phyloP scores from a whole-genome alignment of 2,888 invertebrate genomes.

The Therioaphis trifolii region DNA sequence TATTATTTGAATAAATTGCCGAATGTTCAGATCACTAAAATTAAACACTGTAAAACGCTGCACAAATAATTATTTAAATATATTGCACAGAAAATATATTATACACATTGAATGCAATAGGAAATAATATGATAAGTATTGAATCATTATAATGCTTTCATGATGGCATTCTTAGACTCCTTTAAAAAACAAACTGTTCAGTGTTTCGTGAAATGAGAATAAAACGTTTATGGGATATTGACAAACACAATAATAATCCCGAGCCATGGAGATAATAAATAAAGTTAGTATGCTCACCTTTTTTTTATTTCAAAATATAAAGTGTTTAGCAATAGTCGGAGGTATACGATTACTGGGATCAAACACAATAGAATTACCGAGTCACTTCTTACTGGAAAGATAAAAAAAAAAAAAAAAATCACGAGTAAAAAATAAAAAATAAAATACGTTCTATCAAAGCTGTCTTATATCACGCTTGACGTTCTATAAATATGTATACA shows the following conservation, averaged over 20 bases:
- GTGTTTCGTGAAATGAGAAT: not conserved
- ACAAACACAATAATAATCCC: not conserved
- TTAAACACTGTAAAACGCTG: no score
- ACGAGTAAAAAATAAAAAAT: not conserved
- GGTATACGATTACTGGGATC: not conserved
- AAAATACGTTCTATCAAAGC: not conserved
- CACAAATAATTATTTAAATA: no score
- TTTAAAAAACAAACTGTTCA: no score
- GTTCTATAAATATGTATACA: not conserved
- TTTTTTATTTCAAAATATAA: not conserved
- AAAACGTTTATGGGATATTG: not conserved
- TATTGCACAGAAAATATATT: no score
- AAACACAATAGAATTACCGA: not conserved
- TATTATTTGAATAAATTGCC: no score
- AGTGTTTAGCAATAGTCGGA: not conserved
- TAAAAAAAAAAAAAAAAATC: not conserved
- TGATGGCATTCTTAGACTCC: no score
- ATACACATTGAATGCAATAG: no score
- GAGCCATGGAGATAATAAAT: no score
- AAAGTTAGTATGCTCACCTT: not conserved
- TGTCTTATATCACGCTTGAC: not conserved
- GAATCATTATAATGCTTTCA: no score
- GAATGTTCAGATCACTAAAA: no score
- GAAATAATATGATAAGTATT: no score
- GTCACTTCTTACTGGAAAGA: not conserved